phyloP scores from a whole-genome alignment of 2,113 vertebrate genomes.

The Dromiciops gliroides region DNA sequence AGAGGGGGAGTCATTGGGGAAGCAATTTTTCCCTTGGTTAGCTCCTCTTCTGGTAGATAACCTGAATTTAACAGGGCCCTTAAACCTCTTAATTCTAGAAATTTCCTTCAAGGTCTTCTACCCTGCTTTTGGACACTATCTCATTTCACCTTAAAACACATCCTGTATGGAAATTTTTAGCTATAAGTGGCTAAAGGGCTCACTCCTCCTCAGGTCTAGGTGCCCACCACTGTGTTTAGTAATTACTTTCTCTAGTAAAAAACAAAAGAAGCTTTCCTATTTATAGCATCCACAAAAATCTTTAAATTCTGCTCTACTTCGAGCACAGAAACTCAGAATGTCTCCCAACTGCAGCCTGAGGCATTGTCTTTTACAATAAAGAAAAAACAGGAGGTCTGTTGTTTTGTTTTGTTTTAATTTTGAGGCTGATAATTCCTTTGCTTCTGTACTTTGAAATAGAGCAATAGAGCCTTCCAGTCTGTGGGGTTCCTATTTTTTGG shows the following conservation, averaged over 20 bases:
- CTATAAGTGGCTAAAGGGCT: not conserved
- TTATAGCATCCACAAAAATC: not conserved
- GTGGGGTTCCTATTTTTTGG: not conserved
- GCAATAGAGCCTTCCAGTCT: not conserved
- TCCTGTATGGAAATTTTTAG: not conserved
- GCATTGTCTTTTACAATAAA: not conserved
- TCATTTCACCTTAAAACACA: not conserved
- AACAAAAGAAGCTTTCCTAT: not conserved
- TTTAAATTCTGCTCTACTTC: not conserved
- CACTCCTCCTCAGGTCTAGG: not conserved
- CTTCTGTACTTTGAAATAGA: not conserved
- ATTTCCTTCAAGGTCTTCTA: not conserved
- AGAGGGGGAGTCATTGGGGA: not conserved
- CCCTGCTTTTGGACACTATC: not conserved
- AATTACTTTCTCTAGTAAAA: not conserved
- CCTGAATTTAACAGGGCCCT: not conserved
- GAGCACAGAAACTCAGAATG: conserved; percentile 5
- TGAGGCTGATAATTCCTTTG: not conserved
- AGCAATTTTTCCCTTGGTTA: not conserved
- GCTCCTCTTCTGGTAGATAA: not conserved
- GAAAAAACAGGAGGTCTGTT: conserved; percentile 7
- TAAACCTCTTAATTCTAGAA: not conserved
- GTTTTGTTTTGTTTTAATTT: conserved; percentile 20
- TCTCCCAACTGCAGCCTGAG: not conserved
- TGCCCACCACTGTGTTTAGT: not conserved